phyloP scores from a whole-genome alignment of 2,113 vertebrate species.

The Plectropomus leopardus region DNA sequence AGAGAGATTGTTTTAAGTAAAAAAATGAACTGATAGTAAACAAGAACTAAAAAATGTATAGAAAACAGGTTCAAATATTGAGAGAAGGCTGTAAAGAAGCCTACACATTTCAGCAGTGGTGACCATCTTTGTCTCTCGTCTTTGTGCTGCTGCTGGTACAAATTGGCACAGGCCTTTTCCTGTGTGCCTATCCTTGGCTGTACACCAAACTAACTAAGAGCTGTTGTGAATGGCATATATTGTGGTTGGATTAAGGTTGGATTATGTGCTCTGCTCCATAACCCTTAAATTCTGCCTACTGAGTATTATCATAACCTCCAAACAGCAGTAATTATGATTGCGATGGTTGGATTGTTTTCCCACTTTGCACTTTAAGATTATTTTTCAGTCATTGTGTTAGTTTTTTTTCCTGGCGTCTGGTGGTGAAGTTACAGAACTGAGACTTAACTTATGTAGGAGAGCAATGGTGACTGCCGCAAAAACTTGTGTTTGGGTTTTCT shows the following conservation, averaged over 20 bases:
- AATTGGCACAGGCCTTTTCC: background rate
- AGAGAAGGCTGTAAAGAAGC: background rate
- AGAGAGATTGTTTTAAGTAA: too few relatives aligned
- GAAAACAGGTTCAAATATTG: background rate
- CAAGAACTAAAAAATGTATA: conserved; percentile 1
- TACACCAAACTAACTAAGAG: background rate
- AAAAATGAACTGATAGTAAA: too few relatives aligned
- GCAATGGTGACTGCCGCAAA: too few relatives aligned
- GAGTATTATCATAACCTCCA: background rate
- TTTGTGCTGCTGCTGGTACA: background rate
- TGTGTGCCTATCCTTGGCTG: background rate
- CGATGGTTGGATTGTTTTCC: too few relatives aligned
- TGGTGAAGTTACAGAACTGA: too few relatives aligned
- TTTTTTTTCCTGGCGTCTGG: too few relatives aligned
- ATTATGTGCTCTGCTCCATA: background rate
- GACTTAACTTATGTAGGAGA: too few relatives aligned
- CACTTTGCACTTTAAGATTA: too few relatives aligned
- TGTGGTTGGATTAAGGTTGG: background rate
- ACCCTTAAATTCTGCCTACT: background rate
- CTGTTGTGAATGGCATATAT: background rate
- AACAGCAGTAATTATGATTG: background rate
- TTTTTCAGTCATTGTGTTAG: too few relatives aligned
- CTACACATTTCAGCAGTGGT: background rate
- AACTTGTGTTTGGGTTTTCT: too few relatives aligned
- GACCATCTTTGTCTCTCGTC: background rate